Evolutionary conservation across 1,140 invertebrate genomes (phyloP).

Genomic region (Eueides isabella): DNA sequence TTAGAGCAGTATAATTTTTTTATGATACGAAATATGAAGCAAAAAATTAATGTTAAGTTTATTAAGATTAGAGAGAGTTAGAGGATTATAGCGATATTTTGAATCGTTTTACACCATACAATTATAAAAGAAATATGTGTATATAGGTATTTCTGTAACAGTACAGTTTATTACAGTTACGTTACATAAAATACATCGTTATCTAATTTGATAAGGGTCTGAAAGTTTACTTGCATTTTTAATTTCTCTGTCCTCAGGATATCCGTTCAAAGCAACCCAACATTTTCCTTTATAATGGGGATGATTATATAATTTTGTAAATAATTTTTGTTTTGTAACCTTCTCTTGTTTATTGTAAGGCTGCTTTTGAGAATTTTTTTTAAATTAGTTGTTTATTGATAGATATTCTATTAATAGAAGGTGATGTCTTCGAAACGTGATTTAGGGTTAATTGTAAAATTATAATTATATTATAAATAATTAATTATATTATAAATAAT

Average conservation of each 20-base stretch:
- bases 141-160: no score
- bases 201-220: slow-evolving; percentile 8
- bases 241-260: slow-evolving; percentile 24
- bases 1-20: no score
- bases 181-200: slow-evolving; percentile 5
- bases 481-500: no score
- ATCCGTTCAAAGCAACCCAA: slow-evolving; percentile 38
- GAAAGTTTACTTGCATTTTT: slow-evolving; percentile 11
- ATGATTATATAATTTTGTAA: slow-evolving; percentile 27
- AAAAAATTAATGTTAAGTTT: no score
- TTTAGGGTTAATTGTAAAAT: no score
- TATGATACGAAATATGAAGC: no score
- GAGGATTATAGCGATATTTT: no score
- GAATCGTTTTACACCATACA: no score
- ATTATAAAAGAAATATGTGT: no score
- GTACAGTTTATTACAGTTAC: background rate
- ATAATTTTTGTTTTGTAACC: background rate
- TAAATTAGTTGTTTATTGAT: background rate
- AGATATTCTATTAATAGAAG: background rate
- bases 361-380: background rate
- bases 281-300: slow-evolving; percentile 32
- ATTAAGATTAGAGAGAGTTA: no score
- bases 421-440: no score
- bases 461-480: no score
- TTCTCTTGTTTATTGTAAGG: background rate